Base-by-base conservation (phyloP, 2,113 vertebrate genomes). In the Cynoglossus semilaevis region DNA sequence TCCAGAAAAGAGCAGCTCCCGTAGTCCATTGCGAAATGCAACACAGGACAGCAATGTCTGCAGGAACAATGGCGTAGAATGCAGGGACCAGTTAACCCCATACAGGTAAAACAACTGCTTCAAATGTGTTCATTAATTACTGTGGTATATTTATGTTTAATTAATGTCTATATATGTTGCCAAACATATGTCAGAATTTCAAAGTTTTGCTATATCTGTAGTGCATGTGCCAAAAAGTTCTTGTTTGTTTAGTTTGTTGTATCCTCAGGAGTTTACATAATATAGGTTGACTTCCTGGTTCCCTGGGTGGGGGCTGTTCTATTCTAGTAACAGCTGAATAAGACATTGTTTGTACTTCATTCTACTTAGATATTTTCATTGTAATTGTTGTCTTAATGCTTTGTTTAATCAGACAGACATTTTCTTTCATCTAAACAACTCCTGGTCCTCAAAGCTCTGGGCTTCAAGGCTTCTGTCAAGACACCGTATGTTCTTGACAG, bases 31-130 rank as follows among this genome's bases (percentile, higher is more conserved):
- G 49, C 91, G 93, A 84, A 93, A 80, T 7, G 93, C 94, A 65
- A 96, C 94, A 14, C 89, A 94, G 76, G 94, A 97, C 73, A 95
- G 92, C 85, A 97, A 96, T 15, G 91, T 96, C 59, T 89, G 90
- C 51, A 93, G 89, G 69, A 91, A 68, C 72, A 91, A 48, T 60
- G 89, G 38, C 7, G 94, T 97, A 71, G 94, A 93, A 59, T 95
- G 96, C 36, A 90, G 85, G 68, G 94, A 98, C 7, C 94, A 94
- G 0, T 72, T 97, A 74, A 87, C 88, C 76, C 94, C 93, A 0
- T 94, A 93, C 87, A 93, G 95, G 95, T 98, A 71, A 48, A 63
- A 15, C 10, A 15, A 15, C 17, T 47, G 13, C 41, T 34, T 35
- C 34, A 36, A 51, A 1, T 43, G 14, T 70, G 58, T 48, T 16